Percentiles rank a stretch among this genome's conserved stretches.
phyloP scores from a whole-genome alignment of 2,888 invertebrate species.

The Pharmacophagus antenor region DNA sequence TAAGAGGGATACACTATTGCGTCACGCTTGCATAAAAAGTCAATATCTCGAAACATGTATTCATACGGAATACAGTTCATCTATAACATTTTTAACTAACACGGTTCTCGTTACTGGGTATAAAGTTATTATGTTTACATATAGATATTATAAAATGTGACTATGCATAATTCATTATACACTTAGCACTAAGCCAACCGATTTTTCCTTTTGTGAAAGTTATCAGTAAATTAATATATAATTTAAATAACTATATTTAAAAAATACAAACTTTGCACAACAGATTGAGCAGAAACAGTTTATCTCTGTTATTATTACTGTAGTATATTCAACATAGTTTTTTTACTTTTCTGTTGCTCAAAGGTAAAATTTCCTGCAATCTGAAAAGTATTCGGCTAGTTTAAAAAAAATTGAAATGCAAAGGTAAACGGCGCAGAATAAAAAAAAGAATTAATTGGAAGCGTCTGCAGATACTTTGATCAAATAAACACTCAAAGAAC shows the following conservation, averaged over 20 bases:
- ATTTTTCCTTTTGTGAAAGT: too few relatives aligned
- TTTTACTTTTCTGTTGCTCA: constrained; percentile 18
- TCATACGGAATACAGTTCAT: too few relatives aligned
- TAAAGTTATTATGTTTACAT: too few relatives aligned
- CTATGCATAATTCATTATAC: too few relatives aligned
- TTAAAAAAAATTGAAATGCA: constrained; percentile 20
- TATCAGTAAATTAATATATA: not conserved
- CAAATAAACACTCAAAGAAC: constrained; percentile 58
- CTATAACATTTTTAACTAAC: too few relatives aligned
- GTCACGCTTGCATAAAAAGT: too few relatives aligned
- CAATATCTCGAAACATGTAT: too few relatives aligned
- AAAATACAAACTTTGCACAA: not conserved
- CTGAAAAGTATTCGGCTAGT: constrained; percentile 27
- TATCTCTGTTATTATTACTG: constrained; percentile 22
- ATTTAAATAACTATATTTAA: not conserved
- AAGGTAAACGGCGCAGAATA: constrained; percentile 32
- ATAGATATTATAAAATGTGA: too few relatives aligned
- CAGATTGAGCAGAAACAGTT: constrained; percentile 22
- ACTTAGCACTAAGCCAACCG: too few relatives aligned
- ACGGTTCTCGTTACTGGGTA: too few relatives aligned
- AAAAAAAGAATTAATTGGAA: constrained; percentile 41
- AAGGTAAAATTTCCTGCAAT: constrained; percentile 25
- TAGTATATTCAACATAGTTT: constrained; percentile 27
- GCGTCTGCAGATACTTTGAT: constrained; percentile 49
- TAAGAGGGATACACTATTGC: too few relatives aligned